Percentiles rank a stretch among this genome's conserved stretches.
Conservation (phyloP, 1,140 invertebrate genomes). For the Lepidurus arcticus region DNA sequence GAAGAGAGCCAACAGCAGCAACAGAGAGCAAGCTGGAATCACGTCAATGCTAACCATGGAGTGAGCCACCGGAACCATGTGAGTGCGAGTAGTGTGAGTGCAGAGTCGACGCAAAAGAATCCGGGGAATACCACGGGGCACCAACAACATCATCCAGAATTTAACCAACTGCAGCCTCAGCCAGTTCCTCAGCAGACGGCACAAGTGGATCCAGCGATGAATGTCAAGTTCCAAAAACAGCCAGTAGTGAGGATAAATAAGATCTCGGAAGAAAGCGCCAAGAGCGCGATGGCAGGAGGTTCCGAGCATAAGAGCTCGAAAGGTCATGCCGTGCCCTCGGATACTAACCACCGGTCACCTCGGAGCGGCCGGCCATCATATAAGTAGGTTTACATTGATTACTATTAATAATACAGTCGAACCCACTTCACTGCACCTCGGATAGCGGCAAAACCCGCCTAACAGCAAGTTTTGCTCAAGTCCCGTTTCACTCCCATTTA, state of each 20-base stretch:
- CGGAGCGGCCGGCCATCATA: neutral
- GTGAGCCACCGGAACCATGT: slow-evolving; percentile 1
- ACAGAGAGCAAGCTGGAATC: neutral
- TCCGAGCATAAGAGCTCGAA: neutral
- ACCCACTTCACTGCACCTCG: too few species aligned
- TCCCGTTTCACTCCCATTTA: too few species aligned
- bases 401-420: neutral
- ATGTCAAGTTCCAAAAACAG: slow-evolving; percentile 35
- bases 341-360: neutral
- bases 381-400: neutral
- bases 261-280: neutral
- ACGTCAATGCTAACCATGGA: neutral
- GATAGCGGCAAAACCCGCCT: too few species aligned
- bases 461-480: too few species aligned
- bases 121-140: slow-evolving; percentile 16
- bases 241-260: slow-evolving; percentile 35
- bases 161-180: slow-evolving; percentile 31
- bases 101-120: neutral
- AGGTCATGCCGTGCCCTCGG: neutral
- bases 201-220: neutral
- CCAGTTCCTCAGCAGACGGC: neutral
- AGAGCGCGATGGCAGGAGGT: neutral
- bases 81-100: neutral
- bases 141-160: slow-evolving; percentile 24
- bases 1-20: neutral